These are phyloP conservation scores for Apteryx owenii DNA, from an alignment of 2,113 vertebrate genomes.

Conservation along the genomic window DNA sequence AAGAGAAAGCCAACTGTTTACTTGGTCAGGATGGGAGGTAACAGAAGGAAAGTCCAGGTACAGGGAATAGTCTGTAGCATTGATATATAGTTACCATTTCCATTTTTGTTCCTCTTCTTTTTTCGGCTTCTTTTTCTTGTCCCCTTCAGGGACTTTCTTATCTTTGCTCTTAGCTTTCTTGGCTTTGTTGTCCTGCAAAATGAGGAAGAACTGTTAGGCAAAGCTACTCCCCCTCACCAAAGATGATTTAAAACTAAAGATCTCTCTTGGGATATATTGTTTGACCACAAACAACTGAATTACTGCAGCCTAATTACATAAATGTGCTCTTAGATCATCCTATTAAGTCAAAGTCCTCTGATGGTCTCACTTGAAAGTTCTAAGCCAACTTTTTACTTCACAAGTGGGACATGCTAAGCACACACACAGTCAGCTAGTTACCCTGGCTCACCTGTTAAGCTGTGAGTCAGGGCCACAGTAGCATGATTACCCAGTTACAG, in stretches of 20 bases:
- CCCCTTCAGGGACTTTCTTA: conserved; percentile 81
- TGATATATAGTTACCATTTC: conserved; percentile 89
- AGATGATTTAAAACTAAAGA: background rate
- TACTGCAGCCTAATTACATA: background rate
- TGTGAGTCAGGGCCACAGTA: background rate
- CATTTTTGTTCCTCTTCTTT: conserved; percentile 96
- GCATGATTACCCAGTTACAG: background rate
- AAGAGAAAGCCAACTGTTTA: conserved; percentile 22
- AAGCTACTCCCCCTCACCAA: background rate
- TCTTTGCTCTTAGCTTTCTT: conserved; percentile 92
- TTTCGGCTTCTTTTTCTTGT: conserved; percentile 90
- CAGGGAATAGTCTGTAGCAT: background rate
- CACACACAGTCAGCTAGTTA: background rate
- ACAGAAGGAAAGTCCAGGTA: background rate
- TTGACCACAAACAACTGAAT: background rate
- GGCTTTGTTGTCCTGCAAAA: conserved; percentile 85
- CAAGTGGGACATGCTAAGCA: background rate
- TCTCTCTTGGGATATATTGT: background rate
- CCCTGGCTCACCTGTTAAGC: background rate
- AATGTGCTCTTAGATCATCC: background rate
- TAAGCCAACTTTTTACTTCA: background rate
- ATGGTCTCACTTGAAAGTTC: background rate
- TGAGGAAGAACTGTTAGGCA: background rate
- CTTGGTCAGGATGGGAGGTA: background rate
- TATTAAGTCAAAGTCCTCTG: background rate